phyloP scores from a whole-genome alignment of 2,888 invertebrate species.

The Parasteatoda lunata region DNA sequence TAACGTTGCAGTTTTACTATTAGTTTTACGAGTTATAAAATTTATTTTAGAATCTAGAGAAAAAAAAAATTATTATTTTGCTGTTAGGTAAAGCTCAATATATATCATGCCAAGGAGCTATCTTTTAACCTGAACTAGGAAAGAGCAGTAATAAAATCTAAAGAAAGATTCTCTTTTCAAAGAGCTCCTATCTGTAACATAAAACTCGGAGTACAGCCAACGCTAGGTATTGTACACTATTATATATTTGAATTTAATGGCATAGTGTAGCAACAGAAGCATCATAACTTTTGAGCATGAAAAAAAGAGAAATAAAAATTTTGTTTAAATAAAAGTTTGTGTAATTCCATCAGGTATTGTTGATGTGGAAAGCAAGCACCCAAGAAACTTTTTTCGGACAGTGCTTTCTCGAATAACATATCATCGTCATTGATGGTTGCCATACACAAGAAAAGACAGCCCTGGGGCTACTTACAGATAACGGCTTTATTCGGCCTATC shows the following conservation, averaged over 20 bases:
- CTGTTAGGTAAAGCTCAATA: too few species aligned
- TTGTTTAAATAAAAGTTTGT: not conserved
- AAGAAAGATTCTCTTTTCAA: not conserved
- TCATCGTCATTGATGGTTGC: constrained; percentile 62
- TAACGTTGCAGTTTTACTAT: too few species aligned
- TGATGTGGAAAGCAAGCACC: not conserved
- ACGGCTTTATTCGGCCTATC: constrained; percentile 27
- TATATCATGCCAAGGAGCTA: too few species aligned
- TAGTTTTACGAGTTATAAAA: too few species aligned
- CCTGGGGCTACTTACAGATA: constrained; percentile 35
- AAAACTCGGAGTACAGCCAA: not conserved
- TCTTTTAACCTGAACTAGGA: too few species aligned
- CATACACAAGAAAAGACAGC: constrained; percentile 27
- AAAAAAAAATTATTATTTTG: too few species aligned
- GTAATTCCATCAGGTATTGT: not conserved
- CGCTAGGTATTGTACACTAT: not conserved
- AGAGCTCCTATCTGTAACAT: constrained; percentile 1
- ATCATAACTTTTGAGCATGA: not conserved
- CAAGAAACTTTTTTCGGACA: constrained; percentile 3
- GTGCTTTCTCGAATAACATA: constrained; percentile 34
- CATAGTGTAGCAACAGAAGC: not conserved
- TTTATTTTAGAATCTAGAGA: too few species aligned
- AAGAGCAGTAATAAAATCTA: too few species aligned
- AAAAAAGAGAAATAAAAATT: not conserved
- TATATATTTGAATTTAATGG: not conserved